phyloP scores from a whole-genome alignment of 1,140 invertebrate species.

The Eciton burchellii region DNA sequence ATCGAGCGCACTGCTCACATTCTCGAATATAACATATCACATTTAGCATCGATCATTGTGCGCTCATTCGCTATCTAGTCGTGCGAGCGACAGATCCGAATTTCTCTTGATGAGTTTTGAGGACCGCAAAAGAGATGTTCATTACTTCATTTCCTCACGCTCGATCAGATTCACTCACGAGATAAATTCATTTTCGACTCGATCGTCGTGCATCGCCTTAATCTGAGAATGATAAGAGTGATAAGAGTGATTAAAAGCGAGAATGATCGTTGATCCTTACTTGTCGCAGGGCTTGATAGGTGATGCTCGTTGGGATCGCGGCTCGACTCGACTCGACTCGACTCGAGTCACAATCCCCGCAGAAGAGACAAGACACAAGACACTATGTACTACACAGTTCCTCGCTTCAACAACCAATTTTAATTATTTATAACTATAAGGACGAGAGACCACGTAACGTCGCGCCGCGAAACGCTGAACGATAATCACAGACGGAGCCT shows the following conservation, averaged over 20 bases:
- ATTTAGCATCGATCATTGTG: constrained; percentile 30
- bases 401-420: constrained; percentile 80
- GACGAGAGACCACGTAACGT: constrained; percentile 2
- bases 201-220: constrained; percentile 13
- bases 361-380: constrained; percentile 7
- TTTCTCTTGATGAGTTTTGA: no score
- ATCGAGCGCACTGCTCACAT: constrained; percentile 23
- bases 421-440: constrained; percentile 73
- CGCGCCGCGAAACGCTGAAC: constrained; percentile 41
- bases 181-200: no score
- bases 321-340: constrained; percentile 1
- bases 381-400: constrained; percentile 78
- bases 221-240: constrained; percentile 16
- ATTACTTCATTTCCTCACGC: no score
- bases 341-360: not conserved
- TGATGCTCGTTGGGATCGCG: constrained; percentile 8
- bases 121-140: no score
- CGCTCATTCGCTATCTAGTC: not conserved
- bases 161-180: not conserved
- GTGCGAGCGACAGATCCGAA: not conserved
- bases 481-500: constrained; percentile 72
- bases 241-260: no score
- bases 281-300: constrained; percentile 1
- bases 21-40: constrained; percentile 67
- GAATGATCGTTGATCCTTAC: constrained; percentile 1